phyloP scores from a whole-genome alignment of 2,113 vertebrate species.

The Orcinus orca region DNA sequence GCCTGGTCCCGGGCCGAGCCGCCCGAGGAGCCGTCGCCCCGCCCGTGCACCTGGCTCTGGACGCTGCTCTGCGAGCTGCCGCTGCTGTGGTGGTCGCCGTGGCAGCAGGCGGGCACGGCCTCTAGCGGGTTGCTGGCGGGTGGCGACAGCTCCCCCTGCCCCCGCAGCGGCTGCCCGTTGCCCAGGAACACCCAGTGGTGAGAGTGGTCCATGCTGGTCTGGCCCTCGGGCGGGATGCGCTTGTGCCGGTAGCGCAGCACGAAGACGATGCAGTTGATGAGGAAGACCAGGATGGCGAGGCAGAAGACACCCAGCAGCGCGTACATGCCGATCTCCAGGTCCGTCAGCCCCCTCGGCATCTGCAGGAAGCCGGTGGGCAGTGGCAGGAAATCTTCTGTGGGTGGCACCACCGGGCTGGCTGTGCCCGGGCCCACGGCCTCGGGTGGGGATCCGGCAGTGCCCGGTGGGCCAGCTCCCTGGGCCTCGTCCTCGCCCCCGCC shows the following conservation, averaged over 20 bases:
- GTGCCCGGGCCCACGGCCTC: slow-evolving; percentile 82
- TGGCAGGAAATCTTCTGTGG: slow-evolving; percentile 90
- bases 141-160: slow-evolving; percentile 92
- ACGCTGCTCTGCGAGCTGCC: slow-evolving; percentile 98
- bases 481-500: slow-evolving; percentile 81
- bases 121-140: slow-evolving; percentile 92
- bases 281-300: slow-evolving; percentile 97
- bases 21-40: slow-evolving; percentile 94
- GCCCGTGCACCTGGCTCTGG: slow-evolving; percentile 96
- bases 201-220: slow-evolving; percentile 98
- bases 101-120: slow-evolving; percentile 93
- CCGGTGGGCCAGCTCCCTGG: slow-evolving; percentile 80
- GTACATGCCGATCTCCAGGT: slow-evolving; percentile 99
- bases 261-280: slow-evolving; percentile 99
- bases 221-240: slow-evolving; percentile 95
- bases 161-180: slow-evolving; percentile 93
- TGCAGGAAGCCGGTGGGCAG: slow-evolving; percentile 92
- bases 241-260: slow-evolving; percentile 98
- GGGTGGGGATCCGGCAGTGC: slow-evolving; percentile 57
- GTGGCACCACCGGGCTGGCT: background rate
- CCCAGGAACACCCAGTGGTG: slow-evolving; percentile 99
- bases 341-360: slow-evolving; percentile 92
- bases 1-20: slow-evolving; percentile 94
- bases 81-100: slow-evolving; percentile 97
- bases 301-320: slow-evolving; percentile 97